These are phyloP conservation scores for Drosophila leonis DNA, from an alignment of 2,888 invertebrate genomes.

Conservation along the genomic window DNA sequence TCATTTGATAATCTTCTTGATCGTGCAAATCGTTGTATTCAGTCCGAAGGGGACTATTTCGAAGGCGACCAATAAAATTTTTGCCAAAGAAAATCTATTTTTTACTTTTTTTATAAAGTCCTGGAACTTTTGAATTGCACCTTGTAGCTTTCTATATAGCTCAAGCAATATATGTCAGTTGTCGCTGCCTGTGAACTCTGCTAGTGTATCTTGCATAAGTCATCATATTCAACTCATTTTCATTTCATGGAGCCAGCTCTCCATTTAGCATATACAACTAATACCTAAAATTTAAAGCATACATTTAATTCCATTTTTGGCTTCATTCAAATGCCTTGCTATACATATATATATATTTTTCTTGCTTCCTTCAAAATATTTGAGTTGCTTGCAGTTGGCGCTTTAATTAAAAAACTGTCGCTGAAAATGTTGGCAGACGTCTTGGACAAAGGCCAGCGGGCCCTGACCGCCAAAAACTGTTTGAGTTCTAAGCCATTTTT, in stretches of 20 bases:
- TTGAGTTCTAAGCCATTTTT: slow-evolving; percentile 35
- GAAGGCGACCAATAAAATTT: too few species aligned
- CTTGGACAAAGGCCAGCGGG: slow-evolving; percentile 34
- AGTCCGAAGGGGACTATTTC: too few species aligned
- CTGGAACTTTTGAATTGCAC: too few species aligned
- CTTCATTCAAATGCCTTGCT: background rate
- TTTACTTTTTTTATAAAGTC: too few species aligned
- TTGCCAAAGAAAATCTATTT: too few species aligned
- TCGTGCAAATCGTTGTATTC: too few species aligned
- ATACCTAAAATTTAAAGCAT: background rate
- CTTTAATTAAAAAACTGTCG: slow-evolving; percentile 62
- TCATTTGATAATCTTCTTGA: too few species aligned
- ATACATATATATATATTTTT: background rate
- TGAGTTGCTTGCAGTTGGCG: slow-evolving; percentile 14
- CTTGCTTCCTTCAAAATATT: background rate
- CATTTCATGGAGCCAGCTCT: background rate
- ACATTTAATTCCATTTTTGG: background rate
- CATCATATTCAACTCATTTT: background rate
- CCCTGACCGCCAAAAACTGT: slow-evolving; percentile 50
- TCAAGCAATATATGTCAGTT: too few species aligned
- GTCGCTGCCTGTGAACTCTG: too few species aligned
- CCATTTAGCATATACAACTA: background rate
- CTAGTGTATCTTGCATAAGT: too few species aligned
- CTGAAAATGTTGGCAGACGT: slow-evolving; percentile 25
- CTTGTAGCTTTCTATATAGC: too few species aligned